Percentiles rank a stretch among this genome's conserved stretches.
Conservation (phyloP, 2,888 invertebrate genomes). For the Coronaproctus castanopsis region DNA sequence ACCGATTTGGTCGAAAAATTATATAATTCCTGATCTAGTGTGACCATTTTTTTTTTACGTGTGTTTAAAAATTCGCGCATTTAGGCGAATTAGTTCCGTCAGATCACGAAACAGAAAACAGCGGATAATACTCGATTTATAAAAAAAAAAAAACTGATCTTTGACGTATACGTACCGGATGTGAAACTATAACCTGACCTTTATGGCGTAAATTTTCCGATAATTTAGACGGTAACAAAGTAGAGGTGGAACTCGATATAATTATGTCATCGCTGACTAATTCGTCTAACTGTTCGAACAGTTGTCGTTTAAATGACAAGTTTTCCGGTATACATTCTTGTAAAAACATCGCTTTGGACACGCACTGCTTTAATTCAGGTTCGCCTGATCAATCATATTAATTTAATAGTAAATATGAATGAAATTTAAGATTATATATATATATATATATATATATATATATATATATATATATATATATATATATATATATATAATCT, state of each 20-base stretch:
- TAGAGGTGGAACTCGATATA: constrained; percentile 81
- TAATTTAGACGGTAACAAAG: constrained; percentile 71
- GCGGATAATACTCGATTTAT: too few species aligned
- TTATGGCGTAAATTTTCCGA: constrained; percentile 57
- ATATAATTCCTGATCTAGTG: too few species aligned
- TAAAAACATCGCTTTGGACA: constrained; percentile 55
- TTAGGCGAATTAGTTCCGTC: too few species aligned
- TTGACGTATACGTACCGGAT: too few species aligned
- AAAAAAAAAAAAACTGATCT: too few species aligned
- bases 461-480: too few species aligned
- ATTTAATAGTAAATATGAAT: background rate
- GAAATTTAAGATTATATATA: too few species aligned
- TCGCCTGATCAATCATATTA: constrained; percentile 32
- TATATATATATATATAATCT: too few species aligned
- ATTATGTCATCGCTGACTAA: constrained; percentile 55
- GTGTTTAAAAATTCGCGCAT: too few species aligned
- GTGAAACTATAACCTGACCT: constrained; percentile 55
- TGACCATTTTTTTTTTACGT: too few species aligned
- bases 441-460: background rate
- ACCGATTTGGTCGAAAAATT: too few species aligned
- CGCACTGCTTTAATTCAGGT: constrained; percentile 43
- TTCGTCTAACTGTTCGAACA: constrained; percentile 57
- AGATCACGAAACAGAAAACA: too few species aligned
- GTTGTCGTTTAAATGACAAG: constrained; percentile 58
- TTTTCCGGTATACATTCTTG: constrained; percentile 91